Percentiles rank a stretch among this genome's conserved stretches.
phyloP scores from a whole-genome alignment of 1,140 invertebrate genomes.

The Papilio glaucus region DNA sequence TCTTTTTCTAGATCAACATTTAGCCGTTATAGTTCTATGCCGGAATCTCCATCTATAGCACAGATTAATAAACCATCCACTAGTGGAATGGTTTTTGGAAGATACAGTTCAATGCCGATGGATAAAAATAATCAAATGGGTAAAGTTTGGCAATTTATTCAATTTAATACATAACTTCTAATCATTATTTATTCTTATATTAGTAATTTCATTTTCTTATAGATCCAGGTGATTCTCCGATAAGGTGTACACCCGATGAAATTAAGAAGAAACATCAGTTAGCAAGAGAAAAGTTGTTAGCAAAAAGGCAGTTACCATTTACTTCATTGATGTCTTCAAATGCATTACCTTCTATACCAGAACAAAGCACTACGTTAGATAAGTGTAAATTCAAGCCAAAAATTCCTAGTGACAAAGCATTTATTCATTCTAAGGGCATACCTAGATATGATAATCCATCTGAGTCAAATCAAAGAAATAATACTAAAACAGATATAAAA shows the following conservation, averaged over 20 bases:
- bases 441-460: conserved; percentile 34
- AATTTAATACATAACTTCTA: conserved; percentile 32
- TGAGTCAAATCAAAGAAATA: conserved; percentile 40
- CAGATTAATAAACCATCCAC: conserved; percentile 62
- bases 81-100: conserved; percentile 67
- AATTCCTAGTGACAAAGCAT: conserved; percentile 43
- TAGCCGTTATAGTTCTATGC: conserved; percentile 77
- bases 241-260: conserved; percentile 72
- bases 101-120: conserved; percentile 79
- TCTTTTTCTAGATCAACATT: conserved; percentile 65
- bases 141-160: conserved; percentile 53
- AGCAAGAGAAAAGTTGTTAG: conserved; percentile 70
- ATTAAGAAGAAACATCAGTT: conserved; percentile 71
- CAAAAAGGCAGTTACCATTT: conserved; percentile 65
- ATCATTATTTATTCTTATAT: conserved; percentile 8
- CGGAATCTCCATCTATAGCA: conserved; percentile 66
- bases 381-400: conserved; percentile 56
- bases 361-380: conserved; percentile 38
- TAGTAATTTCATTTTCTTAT: conserved; percentile 38
- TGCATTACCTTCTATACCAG: not conserved
- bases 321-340: conserved; percentile 50
- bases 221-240: conserved; percentile 59
- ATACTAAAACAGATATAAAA: conserved; percentile 54
- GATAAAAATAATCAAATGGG: conserved; percentile 58
- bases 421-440: not conserved